Conservation (phyloP, 2,888 invertebrate genomes). For the Dyspetes luteomarginatus region DNA sequence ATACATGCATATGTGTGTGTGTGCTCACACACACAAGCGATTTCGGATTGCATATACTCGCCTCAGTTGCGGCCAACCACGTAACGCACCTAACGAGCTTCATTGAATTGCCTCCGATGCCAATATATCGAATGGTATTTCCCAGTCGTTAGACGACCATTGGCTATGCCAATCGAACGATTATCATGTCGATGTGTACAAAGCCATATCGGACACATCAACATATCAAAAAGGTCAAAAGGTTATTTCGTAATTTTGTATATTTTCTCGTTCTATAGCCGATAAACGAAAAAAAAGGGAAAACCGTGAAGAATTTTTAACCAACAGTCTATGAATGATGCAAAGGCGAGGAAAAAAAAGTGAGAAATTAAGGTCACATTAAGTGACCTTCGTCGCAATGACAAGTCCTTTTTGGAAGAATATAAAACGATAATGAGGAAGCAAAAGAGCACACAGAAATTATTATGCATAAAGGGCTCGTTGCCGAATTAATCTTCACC, state of each 20-base stretch:
- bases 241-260: not conserved
- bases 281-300: not conserved
- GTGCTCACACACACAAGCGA: not conserved
- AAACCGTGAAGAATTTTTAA: no score
- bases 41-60: conserved; percentile 1
- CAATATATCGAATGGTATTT: conserved; percentile 9
- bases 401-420: no score
- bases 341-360: no score
- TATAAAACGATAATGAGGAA: no score
- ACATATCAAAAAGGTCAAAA: no score
- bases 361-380: no score
- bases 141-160: conserved; percentile 4
- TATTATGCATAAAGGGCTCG: conserved; percentile 41
- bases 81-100: conserved; percentile 26
- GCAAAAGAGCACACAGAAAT: conserved; percentile 1
- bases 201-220: no score
- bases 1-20: not conserved
- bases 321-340: no score
- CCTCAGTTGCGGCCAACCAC: not conserved
- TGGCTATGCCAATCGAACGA: not conserved
- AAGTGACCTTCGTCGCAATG: no score
- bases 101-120: conserved; percentile 15
- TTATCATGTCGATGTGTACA: not conserved
- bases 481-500: conserved; percentile 43
- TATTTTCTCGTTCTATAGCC: not conserved